These are phyloP conservation scores for Sparidentex hasta DNA, from an alignment of 2,797 vertebrate species.

Conservation along the genomic window DNA sequence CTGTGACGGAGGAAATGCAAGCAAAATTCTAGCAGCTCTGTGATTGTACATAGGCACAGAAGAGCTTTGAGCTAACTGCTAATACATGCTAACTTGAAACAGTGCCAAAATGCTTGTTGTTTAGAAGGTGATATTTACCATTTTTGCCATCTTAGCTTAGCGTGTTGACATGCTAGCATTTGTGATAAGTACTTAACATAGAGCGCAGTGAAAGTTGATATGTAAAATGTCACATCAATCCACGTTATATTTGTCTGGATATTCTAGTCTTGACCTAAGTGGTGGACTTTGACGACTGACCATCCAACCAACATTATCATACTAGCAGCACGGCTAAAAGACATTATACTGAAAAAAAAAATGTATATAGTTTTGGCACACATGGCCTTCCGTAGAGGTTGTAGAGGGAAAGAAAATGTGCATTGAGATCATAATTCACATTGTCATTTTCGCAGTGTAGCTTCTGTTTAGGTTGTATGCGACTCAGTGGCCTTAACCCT, in stretches of 20 bases:
- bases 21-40: too few species aligned
- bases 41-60: too few species aligned
- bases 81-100: not conserved
- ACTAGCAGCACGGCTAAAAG: too few species aligned
- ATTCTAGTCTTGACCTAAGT: too few species aligned
- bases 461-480: slow-evolving; percentile 30
- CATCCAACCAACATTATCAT: too few species aligned
- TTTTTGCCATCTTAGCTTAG: not conserved
- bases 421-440: not conserved
- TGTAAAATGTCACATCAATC: not conserved
- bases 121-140: not conserved
- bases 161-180: not conserved
- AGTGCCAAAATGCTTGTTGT: not conserved
- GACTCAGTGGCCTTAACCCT: slow-evolving; percentile 49
- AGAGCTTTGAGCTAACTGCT: too few species aligned
- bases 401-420: not conserved
- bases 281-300: too few species aligned
- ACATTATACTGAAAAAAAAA: too few species aligned
- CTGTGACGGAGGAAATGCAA: too few species aligned
- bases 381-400: not conserved
- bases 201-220: not conserved
- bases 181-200: not conserved
- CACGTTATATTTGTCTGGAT: not conserved
- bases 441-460: slow-evolving; percentile 16
- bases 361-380: not conserved